Percentiles rank a stretch among this genome's conserved stretches.
phyloP scores from a whole-genome alignment of 2,888 invertebrate genomes.

The Drosophila nigricruria region DNA sequence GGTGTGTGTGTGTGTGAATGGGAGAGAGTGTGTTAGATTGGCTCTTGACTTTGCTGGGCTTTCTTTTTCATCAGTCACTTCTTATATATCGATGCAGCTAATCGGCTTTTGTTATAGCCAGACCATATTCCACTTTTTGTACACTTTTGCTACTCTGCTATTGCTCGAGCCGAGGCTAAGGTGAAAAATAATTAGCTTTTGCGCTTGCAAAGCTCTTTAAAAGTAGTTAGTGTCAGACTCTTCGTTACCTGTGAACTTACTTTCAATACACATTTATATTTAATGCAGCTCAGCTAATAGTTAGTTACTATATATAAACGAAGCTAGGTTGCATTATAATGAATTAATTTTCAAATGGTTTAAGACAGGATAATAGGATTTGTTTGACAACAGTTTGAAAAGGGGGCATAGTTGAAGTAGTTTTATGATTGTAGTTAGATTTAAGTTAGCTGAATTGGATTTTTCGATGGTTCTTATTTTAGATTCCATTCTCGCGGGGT shows the following conservation, averaged over 20 bases:
- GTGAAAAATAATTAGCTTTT: conserved; percentile 25
- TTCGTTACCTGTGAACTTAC: background rate
- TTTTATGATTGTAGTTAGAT: background rate
- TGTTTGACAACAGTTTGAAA: background rate
- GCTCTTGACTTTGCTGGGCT: conserved; percentile 21
- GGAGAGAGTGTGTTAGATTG: conserved; percentile 11
- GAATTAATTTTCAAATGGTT: background rate
- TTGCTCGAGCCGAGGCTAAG: conserved; percentile 1
- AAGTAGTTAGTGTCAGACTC: conserved; percentile 6
- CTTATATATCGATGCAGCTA: conserved; percentile 27
- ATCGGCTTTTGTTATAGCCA: conserved; percentile 41
- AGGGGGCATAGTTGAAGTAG: too few species aligned
- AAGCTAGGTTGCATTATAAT: background rate
- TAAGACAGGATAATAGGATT: background rate
- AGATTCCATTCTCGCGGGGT: too few species aligned
- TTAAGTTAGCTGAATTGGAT: background rate
- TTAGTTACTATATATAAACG: background rate
- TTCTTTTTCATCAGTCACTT: conserved; percentile 30
- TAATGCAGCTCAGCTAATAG: background rate
- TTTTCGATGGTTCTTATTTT: too few species aligned
- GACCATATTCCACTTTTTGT: background rate
- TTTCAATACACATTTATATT: background rate
- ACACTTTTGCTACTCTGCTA: background rate
- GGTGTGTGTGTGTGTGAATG: background rate
- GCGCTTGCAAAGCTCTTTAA: conserved; percentile 7